Conservation (phyloP, 92 coral and sea anemone species). For the Epizoanthus ramosus region DNA sequence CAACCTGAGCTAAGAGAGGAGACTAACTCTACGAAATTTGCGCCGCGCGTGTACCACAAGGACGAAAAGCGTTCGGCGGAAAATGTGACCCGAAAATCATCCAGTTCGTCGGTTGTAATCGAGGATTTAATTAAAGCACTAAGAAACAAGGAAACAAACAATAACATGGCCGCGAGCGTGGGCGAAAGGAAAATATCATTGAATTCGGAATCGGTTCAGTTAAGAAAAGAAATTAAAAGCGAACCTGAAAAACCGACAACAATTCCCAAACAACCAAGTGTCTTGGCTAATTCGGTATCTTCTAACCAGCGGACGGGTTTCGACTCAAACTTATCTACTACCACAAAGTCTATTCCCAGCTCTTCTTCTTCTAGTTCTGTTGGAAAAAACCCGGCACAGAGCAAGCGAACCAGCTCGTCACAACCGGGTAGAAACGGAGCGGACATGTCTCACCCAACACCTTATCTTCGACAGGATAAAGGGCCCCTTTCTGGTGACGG, state of each 20-base stretch:
- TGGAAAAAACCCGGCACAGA: background rate
- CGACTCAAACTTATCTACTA: background rate
- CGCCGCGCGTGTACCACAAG: background rate
- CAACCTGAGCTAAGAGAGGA: background rate
- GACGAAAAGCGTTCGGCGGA: conserved; percentile 46
- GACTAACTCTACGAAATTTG: background rate
- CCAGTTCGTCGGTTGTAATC: conserved; percentile 34
- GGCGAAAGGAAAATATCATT: background rate
- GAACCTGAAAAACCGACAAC: background rate
- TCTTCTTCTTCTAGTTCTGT: background rate
- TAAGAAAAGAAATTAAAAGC: background rate
- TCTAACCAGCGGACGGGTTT: background rate
- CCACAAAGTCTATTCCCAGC: background rate
- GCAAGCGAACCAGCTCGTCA: background rate
- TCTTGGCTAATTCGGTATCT: background rate
- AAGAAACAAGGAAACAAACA: conserved; percentile 42
- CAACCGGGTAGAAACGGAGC: background rate
- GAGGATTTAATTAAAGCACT: conserved; percentile 68
- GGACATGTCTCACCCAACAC: background rate
- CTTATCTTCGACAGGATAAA: background rate
- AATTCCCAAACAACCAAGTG: background rate
- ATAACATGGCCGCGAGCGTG: background rate
- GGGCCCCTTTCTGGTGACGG: background rate
- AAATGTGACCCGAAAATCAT: conserved; percentile 33
- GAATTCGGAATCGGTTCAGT: background rate